Percentiles rank a stretch among this genome's conserved stretches.
Evolutionary conservation across 2,888 invertebrate species (phyloP).

Genomic region (Machimus atricapillus): DNA sequence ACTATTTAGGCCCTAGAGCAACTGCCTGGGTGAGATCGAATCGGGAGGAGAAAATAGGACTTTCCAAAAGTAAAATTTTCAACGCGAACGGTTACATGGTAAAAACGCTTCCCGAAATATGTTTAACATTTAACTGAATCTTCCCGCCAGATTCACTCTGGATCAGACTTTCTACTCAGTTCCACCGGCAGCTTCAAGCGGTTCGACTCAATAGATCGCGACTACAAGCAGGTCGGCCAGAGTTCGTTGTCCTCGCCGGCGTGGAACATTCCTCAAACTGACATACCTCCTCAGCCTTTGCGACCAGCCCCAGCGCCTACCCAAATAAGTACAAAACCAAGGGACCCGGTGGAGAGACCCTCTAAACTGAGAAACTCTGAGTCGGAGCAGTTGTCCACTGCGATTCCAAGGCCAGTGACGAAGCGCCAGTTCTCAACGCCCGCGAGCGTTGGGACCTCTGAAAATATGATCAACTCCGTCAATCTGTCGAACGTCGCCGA

Average conservation of each 20-base stretch:
- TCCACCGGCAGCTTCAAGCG: constrained; percentile 71
- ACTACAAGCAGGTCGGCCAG: constrained; percentile 64
- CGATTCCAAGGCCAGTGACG: constrained; percentile 58
- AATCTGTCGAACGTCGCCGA: constrained; percentile 48
- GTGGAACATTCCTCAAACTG: constrained; percentile 59
- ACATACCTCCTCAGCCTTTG: constrained; percentile 72
- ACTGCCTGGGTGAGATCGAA: constrained; percentile 60
- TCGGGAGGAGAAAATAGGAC: constrained; percentile 62
- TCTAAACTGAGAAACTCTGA: constrained; percentile 48
- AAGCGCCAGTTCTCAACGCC: constrained; percentile 54
- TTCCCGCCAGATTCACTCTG: constrained; percentile 67
- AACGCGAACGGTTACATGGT: constrained; percentile 74
- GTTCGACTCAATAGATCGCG: constrained; percentile 70
- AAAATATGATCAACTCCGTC: constrained; percentile 43
- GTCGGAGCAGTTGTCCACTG: constrained; percentile 49
- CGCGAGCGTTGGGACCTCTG: background rate
- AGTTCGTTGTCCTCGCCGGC: constrained; percentile 58
- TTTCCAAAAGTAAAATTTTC: constrained; percentile 64
- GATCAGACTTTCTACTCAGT: constrained; percentile 70
- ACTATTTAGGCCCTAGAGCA: constrained; percentile 58
- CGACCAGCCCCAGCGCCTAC: constrained; percentile 67
- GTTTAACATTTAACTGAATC: background rate
- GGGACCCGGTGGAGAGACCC: constrained; percentile 38
- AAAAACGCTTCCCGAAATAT: constrained; percentile 29
- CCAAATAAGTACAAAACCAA: constrained; percentile 45